A percentile compares a stretch with the other conserved stretches of the same genome.
Conservation (phyloP, 2,113 vertebrate genomes). For the zebrafish (Danio rerio) region GRCz12tu NC_133194.1:6652501-6653000, state of each 20-base stretch:
- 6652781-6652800: too few species aligned
- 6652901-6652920: not conserved
- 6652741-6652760: too few species aligned
- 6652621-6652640: too few species aligned
- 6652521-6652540: too few species aligned
- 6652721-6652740: too few species aligned
- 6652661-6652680: not conserved
- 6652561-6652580: too few species aligned
- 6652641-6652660: too few species aligned
- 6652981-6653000: not conserved
- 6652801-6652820: not conserved
- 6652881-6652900: not conserved
- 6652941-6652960: not conserved
- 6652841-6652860: not conserved
- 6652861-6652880: not conserved
- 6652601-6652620: too few species aligned
- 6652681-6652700: not conserved
- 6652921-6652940: not conserved
- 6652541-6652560: too few species aligned
- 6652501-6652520: too few species aligned
- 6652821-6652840: not conserved
- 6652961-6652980: not conserved
- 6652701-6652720: not conserved
- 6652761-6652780: too few species aligned
- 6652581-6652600: too few species aligned